These are phyloP conservation scores for Pogonognathellus flavescens DNA, from an alignment of 1,140 invertebrate species.

Conservation along the genomic window DNA sequence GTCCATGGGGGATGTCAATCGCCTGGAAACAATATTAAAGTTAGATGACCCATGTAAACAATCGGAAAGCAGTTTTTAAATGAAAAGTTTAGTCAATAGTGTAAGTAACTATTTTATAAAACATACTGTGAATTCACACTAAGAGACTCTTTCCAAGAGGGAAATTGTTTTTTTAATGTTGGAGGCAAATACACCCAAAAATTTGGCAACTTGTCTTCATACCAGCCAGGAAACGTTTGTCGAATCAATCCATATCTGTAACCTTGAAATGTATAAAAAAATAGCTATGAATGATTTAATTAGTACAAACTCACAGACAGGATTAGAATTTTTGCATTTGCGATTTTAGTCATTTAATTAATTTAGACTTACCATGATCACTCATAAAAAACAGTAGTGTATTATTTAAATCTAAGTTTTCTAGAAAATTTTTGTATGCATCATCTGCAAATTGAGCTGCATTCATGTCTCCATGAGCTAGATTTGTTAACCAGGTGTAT, in stretches of 20 bases:
- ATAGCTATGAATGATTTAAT: too few species aligned
- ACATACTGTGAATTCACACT: slow-evolving; percentile 54
- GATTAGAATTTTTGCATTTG: too few species aligned
- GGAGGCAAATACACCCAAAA: slow-evolving; percentile 61
- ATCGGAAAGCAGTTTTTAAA: too few species aligned
- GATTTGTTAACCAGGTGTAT: slow-evolving; percentile 58
- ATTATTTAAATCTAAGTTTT: slow-evolving; percentile 52
- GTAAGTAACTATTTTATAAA: background rate
- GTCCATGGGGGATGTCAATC: slow-evolving; percentile 63
- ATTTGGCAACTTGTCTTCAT: slow-evolving; percentile 65
- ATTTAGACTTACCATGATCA: slow-evolving; percentile 58
- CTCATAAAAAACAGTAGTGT: slow-evolving; percentile 65
- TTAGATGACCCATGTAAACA: too few species aligned
- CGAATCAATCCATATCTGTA: slow-evolving; percentile 58
- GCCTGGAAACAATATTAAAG: slow-evolving; percentile 59
- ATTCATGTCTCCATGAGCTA: slow-evolving; percentile 53
- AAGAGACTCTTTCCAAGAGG: slow-evolving; percentile 29
- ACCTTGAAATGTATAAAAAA: slow-evolving; percentile 19
- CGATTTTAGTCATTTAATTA: too few species aligned
- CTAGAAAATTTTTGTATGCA: slow-evolving; percentile 39
- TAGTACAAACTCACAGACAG: too few species aligned
- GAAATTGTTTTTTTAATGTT: slow-evolving; percentile 36
- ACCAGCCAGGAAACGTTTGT: slow-evolving; percentile 65
- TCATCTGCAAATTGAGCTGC: slow-evolving; percentile 52
- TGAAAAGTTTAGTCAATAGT: too few species aligned